Evolutionary conservation across 2,797 vertebrate genomes (phyloP), one percentile per base, ranked within the genome.

Genomic region (Takifugu ocellatus): DNA sequence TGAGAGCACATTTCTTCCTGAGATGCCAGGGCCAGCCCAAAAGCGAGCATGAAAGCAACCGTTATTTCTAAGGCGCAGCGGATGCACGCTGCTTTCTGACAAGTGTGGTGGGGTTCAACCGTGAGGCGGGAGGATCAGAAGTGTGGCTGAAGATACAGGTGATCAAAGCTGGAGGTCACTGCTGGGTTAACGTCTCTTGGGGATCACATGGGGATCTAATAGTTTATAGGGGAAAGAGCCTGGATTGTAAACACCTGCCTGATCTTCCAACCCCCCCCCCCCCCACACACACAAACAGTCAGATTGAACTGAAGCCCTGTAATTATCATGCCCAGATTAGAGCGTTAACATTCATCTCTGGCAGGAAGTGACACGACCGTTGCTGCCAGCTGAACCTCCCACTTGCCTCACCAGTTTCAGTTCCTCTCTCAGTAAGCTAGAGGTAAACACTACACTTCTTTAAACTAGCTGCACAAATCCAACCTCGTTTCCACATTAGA

Each of bases 301-400:
- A 48, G 61, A 59, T 42, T 27, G 5, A 31, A 56, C 66, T 52
- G 42, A 29, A 56, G 39, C 54, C 36, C 48, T 70, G 54, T 73
- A 85, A 82, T 84, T 72, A 78, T 65, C 49, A 54, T 0, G 16
- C 21, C 56, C 51, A 75, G 77, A 72, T 80, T 68, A 78, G 61
- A 54, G 49, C 49, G 16, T 48, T 29, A 26, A 15, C 54, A 50
- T 55, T 26, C 45, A 58, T 54, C 51, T 57, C 56, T 33, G 2
- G 26, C 33, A 73, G 74, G 78, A 82, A 85, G 74, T 63, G 62
- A 67, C 73, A 74, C 51, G 24, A 51, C 36, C 24, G 42, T 39
- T 49, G 26, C 43, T 54, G 58, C 69, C 69, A 54, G 67, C 77
- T 61, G 61, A 70, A 4, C 21, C 56, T 85, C 84, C 79, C 73